These are phyloP conservation scores for Pelusios castaneus DNA, from an alignment of 2,113 vertebrate genomes.

Conservation along the genomic window DNA sequence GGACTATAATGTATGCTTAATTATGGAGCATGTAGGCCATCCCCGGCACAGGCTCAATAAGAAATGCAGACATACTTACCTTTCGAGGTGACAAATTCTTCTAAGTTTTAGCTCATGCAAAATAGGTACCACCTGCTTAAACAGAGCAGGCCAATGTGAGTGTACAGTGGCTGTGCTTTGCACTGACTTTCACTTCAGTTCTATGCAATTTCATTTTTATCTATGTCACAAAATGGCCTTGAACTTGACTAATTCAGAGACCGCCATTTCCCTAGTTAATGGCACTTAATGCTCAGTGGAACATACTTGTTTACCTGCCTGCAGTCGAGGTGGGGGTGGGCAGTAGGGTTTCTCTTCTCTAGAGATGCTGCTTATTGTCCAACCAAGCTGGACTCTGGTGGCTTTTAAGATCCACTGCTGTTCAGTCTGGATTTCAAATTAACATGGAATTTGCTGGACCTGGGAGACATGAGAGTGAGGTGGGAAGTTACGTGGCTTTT, in stretches of 20 bases:
- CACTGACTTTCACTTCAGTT: neutral
- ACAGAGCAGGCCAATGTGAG: neutral
- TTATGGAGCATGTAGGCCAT: neutral
- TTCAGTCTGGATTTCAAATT: neutral
- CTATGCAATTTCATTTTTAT: neutral
- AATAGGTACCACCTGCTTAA: neutral
- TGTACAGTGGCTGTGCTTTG: neutral
- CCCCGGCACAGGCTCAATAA: neutral
- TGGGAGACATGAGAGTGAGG: neutral
- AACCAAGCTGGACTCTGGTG: neutral
- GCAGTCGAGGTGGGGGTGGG: neutral
- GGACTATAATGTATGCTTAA: neutral
- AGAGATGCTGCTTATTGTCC: neutral
- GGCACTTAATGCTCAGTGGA: neutral
- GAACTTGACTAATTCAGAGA: neutral
- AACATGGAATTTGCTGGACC: accelerated
- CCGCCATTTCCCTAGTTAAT: neutral
- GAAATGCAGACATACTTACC: neutral
- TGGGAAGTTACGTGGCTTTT: neutral
- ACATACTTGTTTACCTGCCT: neutral
- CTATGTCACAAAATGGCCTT: neutral
- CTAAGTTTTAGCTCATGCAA: neutral
- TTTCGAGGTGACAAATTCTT: neutral
- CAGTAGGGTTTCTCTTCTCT: neutral
- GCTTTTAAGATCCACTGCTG: neutral